phyloP scores from a whole-genome alignment of 2,113 vertebrate genomes.

The Progne subis region DNA sequence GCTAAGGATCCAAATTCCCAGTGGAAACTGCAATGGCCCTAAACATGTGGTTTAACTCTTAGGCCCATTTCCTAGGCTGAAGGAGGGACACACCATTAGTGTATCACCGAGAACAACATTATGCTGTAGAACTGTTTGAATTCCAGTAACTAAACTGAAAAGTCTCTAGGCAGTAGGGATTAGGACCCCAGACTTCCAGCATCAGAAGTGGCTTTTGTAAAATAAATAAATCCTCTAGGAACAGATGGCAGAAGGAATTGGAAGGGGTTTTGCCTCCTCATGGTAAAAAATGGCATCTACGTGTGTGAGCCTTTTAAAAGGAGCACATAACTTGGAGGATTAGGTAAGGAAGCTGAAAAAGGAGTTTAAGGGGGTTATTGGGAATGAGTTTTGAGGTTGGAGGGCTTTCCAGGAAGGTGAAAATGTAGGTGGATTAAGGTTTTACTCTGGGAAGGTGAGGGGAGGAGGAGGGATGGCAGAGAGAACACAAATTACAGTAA shows the following conservation, averaged over 20 bases:
- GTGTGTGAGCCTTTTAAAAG: not conserved
- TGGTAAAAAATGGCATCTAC: not conserved
- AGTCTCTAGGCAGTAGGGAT: not conserved
- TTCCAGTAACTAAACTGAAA: not conserved
- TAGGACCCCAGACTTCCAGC: not conserved
- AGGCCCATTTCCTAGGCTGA: not conserved
- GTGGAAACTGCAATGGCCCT: not conserved
- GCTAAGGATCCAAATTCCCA: not conserved
- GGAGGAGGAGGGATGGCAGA: not conserved
- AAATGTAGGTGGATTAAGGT: not conserved
- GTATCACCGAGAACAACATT: not conserved
- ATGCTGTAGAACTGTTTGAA: not conserved
- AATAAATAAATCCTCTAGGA: not conserved
- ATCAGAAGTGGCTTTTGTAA: not conserved
- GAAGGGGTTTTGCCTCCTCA: not conserved
- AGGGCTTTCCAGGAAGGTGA: not conserved
- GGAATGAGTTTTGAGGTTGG: not conserved
- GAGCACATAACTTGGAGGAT: not conserved
- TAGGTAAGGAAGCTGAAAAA: not conserved
- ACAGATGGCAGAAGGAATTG: not conserved
- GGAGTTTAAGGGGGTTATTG: not conserved
- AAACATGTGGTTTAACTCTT: not conserved
- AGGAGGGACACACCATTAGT: not conserved
- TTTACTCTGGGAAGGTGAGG: not conserved
- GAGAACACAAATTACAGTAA: not conserved